Percentiles rank a stretch among this genome's conserved stretches.
phyloP scores from a whole-genome alignment of 2,888 invertebrate species.

The Parochlus steinenii region DNA sequence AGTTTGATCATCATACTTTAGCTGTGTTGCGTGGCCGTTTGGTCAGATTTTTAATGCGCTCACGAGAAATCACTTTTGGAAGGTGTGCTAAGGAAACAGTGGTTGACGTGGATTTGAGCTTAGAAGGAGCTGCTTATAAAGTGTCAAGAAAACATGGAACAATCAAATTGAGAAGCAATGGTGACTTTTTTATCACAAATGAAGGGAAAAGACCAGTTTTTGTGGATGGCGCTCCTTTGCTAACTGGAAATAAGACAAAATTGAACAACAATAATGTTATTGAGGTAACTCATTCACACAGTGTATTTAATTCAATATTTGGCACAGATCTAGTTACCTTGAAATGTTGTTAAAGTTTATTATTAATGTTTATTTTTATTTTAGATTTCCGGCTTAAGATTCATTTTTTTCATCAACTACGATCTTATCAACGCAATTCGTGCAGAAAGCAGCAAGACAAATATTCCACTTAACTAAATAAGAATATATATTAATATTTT shows the following conservation, averaged over 20 bases:
- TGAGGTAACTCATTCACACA: conserved; percentile 54
- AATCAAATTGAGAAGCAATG: conserved; percentile 74
- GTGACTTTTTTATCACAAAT: conserved; percentile 88
- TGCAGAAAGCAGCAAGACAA: conserved; percentile 72
- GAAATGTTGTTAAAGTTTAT: conserved; percentile 12
- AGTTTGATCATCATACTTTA: conserved; percentile 85
- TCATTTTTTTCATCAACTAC: conserved; percentile 85
- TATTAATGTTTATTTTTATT: conserved; percentile 18
- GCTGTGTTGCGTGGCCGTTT: conserved; percentile 82
- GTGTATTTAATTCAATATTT: background rate
- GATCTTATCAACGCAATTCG: conserved; percentile 79
- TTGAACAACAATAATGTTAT: conserved; percentile 87
- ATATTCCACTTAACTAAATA: conserved; percentile 31
- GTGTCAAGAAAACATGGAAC: conserved; percentile 86
- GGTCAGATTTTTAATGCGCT: conserved; percentile 87
- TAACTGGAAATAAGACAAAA: conserved; percentile 76
- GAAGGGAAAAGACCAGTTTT: conserved; percentile 90
- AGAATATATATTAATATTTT: no score
- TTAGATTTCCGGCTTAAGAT: conserved; percentile 75
- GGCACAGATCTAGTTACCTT: no score
- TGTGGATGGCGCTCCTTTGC: conserved; percentile 81
- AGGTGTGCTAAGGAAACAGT: conserved; percentile 72
- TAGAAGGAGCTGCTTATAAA: conserved; percentile 91
- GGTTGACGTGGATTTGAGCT: conserved; percentile 83
- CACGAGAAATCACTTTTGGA: conserved; percentile 86